A percentile compares a stretch with the other conserved stretches of the same genome.
Evolutionary conservation across 2,113 vertebrate species (phyloP).

Genomic region (Clupea harengus): DNA sequence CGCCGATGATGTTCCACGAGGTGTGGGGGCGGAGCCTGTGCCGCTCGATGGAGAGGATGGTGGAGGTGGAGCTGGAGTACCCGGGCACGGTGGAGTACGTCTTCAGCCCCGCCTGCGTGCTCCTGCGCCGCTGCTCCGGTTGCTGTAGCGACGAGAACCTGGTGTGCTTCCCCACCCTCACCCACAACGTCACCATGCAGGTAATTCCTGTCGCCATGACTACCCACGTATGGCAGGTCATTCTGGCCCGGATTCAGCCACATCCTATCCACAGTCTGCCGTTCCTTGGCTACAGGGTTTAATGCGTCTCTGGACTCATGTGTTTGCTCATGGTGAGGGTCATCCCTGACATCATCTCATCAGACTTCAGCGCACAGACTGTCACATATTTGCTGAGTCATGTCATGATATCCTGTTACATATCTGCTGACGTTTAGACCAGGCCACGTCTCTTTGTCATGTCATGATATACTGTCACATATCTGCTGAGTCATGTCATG

Average conservation of each 20-base stretch:
- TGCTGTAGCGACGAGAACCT: slow-evolving; percentile 80
- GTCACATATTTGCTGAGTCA: too few relatives aligned
- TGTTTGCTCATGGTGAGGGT: too few relatives aligned
- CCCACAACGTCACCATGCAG: slow-evolving; percentile 77
- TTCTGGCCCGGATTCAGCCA: neutral
- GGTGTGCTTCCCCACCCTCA: slow-evolving; percentile 67
- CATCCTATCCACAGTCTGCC: neutral
- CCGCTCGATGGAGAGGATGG: slow-evolving; percentile 72
- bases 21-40: slow-evolving; percentile 83
- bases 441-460: too few relatives aligned
- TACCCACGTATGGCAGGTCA: neutral
- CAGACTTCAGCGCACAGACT: too few relatives aligned
- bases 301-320: neutral
- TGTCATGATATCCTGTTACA: too few relatives aligned
- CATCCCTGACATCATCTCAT: too few relatives aligned
- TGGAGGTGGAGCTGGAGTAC: slow-evolving; percentile 73
- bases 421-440: too few relatives aligned
- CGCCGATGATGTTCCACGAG: slow-evolving; percentile 71
- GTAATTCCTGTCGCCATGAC: slow-evolving; percentile 47
- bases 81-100: slow-evolving; percentile 75
- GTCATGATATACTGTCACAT: too few relatives aligned
- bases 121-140: slow-evolving; percentile 77
- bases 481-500: too few relatives aligned
- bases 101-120: slow-evolving; percentile 78
- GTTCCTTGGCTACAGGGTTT: neutral